These are phyloP conservation scores for Ctenochaetus hawaiiensis DNA, from an alignment of 2,797 vertebrate genomes.

Conservation along the genomic window DNA sequence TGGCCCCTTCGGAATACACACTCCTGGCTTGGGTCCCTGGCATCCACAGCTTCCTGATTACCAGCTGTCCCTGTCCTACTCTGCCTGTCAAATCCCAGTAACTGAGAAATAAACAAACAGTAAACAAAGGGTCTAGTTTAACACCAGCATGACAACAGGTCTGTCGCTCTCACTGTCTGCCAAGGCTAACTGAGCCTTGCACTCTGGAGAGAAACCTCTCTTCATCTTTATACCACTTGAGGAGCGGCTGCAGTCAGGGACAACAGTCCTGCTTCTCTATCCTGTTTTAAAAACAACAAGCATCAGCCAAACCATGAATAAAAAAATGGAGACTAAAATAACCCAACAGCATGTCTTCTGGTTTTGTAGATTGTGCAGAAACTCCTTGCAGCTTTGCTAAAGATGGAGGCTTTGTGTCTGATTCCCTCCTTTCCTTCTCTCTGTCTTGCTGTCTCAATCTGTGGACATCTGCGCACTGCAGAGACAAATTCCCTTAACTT, in stretches of 20 bases:
- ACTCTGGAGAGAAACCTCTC: constrained; percentile 21
- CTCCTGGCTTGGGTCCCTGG: constrained; percentile 72
- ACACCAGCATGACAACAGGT: constrained; percentile 71
- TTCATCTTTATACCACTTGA: constrained; percentile 44
- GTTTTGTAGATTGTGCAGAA: constrained; percentile 49
- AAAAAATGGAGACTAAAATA: constrained; percentile 48
- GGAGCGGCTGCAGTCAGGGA: constrained; percentile 66
- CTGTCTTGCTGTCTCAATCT: constrained; percentile 68
- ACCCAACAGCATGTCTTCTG: constrained; percentile 38
- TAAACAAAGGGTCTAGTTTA: constrained; percentile 80
- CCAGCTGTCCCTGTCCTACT: constrained; percentile 73
- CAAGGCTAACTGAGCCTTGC: constrained; percentile 31
- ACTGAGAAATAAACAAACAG: constrained; percentile 80
- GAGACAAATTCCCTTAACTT: constrained; percentile 79
- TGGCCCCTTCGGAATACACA: constrained; percentile 48
- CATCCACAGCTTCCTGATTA: constrained; percentile 73
- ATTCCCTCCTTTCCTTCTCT: constrained; percentile 7
- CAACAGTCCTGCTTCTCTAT: constrained; percentile 44
- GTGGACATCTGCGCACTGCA: constrained; percentile 69
- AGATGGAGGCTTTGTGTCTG: constrained; percentile 29
- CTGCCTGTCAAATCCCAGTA: constrained; percentile 72
- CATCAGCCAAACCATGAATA: constrained; percentile 62
- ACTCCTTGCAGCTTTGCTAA: constrained; percentile 33
- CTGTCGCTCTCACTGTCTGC: constrained; percentile 49
- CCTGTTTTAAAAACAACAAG: constrained; percentile 55